Evolutionary conservation across 2,888 invertebrate genomes (phyloP).

Genomic region (Gryllus longicercus): DNA sequence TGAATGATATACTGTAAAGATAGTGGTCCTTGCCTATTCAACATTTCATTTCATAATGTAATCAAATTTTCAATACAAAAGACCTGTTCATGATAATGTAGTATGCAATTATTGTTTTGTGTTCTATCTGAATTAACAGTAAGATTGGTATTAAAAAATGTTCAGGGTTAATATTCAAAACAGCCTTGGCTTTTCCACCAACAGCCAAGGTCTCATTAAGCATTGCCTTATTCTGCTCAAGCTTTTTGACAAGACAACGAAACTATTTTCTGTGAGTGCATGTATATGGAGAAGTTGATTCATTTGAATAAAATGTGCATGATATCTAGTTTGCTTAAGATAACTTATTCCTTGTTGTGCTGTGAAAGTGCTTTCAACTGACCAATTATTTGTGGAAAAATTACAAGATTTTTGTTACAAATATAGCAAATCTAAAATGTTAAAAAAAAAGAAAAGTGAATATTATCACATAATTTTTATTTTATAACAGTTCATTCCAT

Average conservation of each 20-base stretch:
- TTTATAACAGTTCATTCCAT: constrained; percentile 5
- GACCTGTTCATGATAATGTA: constrained; percentile 12
- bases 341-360: constrained; percentile 24
- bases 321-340: constrained; percentile 23
- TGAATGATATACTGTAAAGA: too few species aligned
- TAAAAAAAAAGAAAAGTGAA: not conserved
- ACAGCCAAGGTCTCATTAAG: constrained; percentile 22
- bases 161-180: constrained; percentile 28
- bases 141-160: constrained; percentile 4
- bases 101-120: constrained; percentile 22
- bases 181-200: constrained; percentile 26
- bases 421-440: not conserved
- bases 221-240: constrained; percentile 35
- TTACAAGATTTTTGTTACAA: not conserved
- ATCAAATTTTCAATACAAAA: not conserved
- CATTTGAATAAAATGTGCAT: not conserved
- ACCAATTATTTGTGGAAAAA: constrained; percentile 22
- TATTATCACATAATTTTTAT: not conserved
- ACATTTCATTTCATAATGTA: not conserved
- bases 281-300: constrained; percentile 18
- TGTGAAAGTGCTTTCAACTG: constrained; percentile 24
- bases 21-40: not conserved
- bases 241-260: constrained; percentile 31
- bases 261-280: constrained; percentile 27
- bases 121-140: constrained; percentile 21